phyloP scores from a whole-genome alignment of 2,888 invertebrate genomes.

The Polylopha cassiicola region DNA sequence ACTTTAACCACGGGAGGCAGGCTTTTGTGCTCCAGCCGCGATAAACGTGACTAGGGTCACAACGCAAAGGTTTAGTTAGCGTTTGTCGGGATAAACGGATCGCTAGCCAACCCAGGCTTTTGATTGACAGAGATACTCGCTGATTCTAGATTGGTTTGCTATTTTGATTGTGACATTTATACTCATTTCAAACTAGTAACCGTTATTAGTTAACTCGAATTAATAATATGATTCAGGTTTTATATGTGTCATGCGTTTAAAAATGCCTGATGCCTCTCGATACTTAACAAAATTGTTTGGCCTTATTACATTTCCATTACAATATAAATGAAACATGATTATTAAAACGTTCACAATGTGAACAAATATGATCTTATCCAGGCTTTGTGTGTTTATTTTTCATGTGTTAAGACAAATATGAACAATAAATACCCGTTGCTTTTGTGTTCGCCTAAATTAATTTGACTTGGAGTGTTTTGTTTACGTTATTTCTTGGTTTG shows the following conservation, averaged over 20 bases:
- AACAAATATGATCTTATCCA: conserved; percentile 16
- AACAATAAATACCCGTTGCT: conserved; percentile 21
- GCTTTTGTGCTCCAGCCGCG: conserved; percentile 43
- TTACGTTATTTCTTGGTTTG: conserved; percentile 13
- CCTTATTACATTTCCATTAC: no score
- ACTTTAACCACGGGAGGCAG: conserved; percentile 20
- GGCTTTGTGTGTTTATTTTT: conserved; percentile 15
- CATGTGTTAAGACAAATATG: conserved; percentile 21
- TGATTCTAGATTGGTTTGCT: conserved; percentile 4
- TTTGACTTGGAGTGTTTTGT: conserved; percentile 13
- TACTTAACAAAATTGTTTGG: no score
- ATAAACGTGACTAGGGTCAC: conserved; percentile 61
- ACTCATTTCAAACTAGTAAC: no score
- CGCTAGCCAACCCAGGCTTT: conserved; percentile 34
- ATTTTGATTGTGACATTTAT: conserved; percentile 1
- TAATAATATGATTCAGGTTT: no score
- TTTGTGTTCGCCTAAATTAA: conserved; percentile 9
- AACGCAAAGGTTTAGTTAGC: conserved; percentile 50
- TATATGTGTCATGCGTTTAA: no score
- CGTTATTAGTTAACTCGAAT: no score
- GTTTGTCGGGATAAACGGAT: conserved; percentile 47
- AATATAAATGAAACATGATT: no score
- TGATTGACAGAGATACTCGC: conserved; percentile 60
- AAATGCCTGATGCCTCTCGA: no score
- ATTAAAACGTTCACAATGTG: no score